Base-by-base conservation (phyloP, 1,140 invertebrate species). In the Radopholus similis region DNA sequence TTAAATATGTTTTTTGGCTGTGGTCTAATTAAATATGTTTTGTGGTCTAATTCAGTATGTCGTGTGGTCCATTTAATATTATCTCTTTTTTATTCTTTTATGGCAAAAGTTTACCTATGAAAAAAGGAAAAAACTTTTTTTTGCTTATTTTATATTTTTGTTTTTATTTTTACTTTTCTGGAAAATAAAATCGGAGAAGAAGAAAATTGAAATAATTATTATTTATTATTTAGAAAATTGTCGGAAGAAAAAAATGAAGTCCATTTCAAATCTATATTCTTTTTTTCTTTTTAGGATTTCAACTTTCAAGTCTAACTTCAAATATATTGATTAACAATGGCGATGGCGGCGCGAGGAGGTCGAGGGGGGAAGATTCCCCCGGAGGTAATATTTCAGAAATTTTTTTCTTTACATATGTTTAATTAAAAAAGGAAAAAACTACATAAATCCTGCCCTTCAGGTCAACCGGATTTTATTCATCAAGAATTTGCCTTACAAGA, bases 401-500 rank as follows among this genome's bases (percentile, higher is more conserved):
- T 18, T 28, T 13, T 28, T 47, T 9, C 6, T 23, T 13, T 47
- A 26, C 40, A 49, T 62, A 2, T 49, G 4, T 9, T 13, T 23
- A 23, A 40, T 11, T 35, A n/a, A n/a, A n/a, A n/a, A n/a, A n/a
- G n/a, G n/a, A n/a, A n/a, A n/a, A n/a, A n/a, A n/a, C n/a, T n/a
- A n/a, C n/a, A n/a, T n/a, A n/a, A n/a, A n/a, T n/a, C n/a, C n/a
- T n/a, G n/a, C n/a, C n/a, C n/a, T n/a, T 49, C 21, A 62, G 59
- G 95, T 99, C 0, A 99, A 98, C 84, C 87, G 95, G 83, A 92
- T 98, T 57, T 85, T 99, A 15, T 98, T 97, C 81, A 89, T 99
- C 2, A 88, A 94, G 78, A 99, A 99, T 86, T 86, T 99, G 54
- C 95, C 96, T 0, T 99, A 98, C 80, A 98, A 97, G 87, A 98